phyloP scores from a whole-genome alignment of 2,113 vertebrate species.

The Henicopernis longicauda region DNA sequence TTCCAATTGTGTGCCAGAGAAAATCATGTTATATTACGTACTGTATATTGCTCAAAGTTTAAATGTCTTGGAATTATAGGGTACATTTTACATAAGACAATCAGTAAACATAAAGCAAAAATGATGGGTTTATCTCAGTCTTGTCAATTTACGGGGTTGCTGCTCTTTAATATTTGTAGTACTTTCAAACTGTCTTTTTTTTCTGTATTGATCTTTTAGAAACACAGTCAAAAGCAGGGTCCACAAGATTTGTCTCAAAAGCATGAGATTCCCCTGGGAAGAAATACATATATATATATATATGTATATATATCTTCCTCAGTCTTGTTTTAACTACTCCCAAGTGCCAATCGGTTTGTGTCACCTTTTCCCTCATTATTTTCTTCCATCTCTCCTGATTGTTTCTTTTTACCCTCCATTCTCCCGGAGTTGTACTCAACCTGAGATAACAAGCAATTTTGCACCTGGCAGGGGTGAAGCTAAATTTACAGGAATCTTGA shows the following conservation, averaged over 20 bases:
- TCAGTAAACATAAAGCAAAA: background rate
- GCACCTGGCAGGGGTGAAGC: background rate
- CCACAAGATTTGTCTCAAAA: background rate
- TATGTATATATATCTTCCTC: background rate
- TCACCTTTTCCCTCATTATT: background rate
- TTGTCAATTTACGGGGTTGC: background rate
- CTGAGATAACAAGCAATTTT: background rate
- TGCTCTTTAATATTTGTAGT: background rate
- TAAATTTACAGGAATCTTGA: background rate
- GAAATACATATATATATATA: background rate
- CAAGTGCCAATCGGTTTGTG: background rate
- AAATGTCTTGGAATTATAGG: background rate
- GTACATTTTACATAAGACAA: background rate
- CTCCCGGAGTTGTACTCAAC: background rate
- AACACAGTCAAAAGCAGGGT: background rate
- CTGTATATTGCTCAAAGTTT: background rate
- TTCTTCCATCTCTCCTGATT: background rate
- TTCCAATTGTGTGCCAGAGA: background rate
- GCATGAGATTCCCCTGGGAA: background rate
- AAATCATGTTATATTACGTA: background rate
- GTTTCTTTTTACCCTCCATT: background rate
- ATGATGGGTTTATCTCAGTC: background rate
- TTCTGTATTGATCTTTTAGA: background rate
- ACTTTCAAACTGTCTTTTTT: background rate
- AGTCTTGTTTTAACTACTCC: background rate